phyloP scores from a whole-genome alignment of 64 coral and sea anemone genomes.

The Pachyseris speciosa region DNA sequence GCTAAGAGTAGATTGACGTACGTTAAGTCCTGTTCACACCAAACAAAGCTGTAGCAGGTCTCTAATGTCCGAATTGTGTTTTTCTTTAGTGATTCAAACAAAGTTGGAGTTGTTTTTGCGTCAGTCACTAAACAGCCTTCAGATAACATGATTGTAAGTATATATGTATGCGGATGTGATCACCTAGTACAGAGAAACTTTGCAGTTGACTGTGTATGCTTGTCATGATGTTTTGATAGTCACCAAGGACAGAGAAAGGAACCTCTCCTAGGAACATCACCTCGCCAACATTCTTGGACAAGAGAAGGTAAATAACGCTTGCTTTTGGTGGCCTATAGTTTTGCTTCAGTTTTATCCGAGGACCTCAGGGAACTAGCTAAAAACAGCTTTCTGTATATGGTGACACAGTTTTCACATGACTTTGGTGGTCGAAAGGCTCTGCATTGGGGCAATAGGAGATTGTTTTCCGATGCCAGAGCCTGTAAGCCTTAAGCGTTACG shows the following conservation, averaged over 20 bases:
- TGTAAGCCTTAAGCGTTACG: no score
- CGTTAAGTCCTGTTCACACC: neutral
- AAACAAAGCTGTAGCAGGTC: neutral
- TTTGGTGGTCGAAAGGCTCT: no score
- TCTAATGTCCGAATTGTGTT: neutral
- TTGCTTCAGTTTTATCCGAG: no score
- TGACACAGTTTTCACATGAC: no score
- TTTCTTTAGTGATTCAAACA: conserved; percentile 58
- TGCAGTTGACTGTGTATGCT: neutral
- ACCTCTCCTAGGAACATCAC: conserved; percentile 9
- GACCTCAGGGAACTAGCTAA: no score
- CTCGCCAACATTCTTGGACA: conserved; percentile 88
- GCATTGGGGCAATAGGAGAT: no score
- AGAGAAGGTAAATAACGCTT: conserved; percentile 89
- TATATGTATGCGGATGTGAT: neutral
- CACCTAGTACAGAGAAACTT: neutral
- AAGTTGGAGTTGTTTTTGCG: conserved; percentile 55
- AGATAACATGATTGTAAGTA: conserved; percentile 18
- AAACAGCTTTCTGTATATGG: no score
- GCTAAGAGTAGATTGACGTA: conserved; percentile 62
- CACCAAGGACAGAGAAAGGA: conserved; percentile 13
- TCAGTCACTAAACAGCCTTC: conserved; percentile 37
- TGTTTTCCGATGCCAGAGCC: no score
- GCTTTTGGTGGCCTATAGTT: no score
- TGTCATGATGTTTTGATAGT: neutral